Conservation (phyloP, 2,113 vertebrate species). For the Noturus placidus region DNA sequence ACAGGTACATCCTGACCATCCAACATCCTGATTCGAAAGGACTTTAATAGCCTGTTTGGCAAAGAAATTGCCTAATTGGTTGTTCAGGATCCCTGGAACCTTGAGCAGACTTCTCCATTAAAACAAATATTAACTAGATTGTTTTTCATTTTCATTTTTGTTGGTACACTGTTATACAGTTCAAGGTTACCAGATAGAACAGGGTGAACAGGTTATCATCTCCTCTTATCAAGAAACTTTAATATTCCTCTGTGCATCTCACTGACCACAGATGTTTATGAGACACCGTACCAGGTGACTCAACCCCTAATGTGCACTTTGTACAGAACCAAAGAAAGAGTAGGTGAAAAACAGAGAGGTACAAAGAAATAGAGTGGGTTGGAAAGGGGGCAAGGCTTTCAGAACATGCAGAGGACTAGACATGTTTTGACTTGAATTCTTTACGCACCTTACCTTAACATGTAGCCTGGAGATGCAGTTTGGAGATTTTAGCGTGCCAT, state of each 20-base stretch:
- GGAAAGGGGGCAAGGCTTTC: conserved; percentile 2
- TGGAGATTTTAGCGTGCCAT: conserved; percentile 16
- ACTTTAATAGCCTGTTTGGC: background rate
- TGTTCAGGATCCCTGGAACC: background rate
- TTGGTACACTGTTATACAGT: background rate
- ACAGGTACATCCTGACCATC: background rate
- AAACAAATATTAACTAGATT: background rate
- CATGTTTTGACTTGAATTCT: conserved; percentile 39
- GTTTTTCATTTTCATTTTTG: background rate
- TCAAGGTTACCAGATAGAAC: background rate
- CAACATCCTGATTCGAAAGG: background rate
- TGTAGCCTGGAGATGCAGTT: conserved; percentile 44
- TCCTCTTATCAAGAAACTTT: conserved; percentile 25
- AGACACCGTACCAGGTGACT: conserved; percentile 38
- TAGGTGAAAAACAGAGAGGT: background rate
- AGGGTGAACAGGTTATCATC: conserved; percentile 11
- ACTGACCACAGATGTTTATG: conserved; percentile 12
- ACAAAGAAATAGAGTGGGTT: background rate
- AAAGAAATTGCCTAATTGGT: background rate
- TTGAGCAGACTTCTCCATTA: background rate
- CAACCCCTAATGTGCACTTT: conserved; percentile 25
- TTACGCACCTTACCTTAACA: conserved; percentile 41
- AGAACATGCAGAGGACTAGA: background rate
- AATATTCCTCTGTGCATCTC: background rate
- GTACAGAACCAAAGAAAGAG: conserved; percentile 21